Conservation (phyloP, 2,113 vertebrate species). For the Serranochromis macrocephalus region DNA sequence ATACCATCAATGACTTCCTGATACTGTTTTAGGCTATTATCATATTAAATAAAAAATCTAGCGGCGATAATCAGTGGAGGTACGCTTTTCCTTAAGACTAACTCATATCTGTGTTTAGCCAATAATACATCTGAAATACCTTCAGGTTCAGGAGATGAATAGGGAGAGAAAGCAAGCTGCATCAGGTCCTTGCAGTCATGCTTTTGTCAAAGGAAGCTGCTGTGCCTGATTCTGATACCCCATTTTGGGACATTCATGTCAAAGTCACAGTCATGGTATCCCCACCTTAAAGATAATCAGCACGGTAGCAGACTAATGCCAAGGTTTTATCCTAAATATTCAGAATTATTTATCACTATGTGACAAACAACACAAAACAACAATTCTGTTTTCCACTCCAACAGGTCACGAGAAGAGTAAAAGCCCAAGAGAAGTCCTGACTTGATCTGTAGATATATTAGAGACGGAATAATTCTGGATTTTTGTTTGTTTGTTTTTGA, state of each 20-base stretch:
- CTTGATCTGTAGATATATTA: neutral
- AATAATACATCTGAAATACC: neutral
- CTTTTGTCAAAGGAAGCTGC: neutral
- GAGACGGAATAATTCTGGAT: neutral
- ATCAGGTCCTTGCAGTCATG: neutral
- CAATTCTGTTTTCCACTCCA: neutral
- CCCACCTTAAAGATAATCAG: neutral
- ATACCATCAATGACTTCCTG: neutral
- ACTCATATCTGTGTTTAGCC: neutral
- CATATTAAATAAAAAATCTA: neutral
- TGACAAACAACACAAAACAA: neutral
- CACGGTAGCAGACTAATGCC: neutral
- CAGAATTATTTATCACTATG: neutral
- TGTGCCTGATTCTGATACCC: neutral
- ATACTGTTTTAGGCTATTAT: neutral
- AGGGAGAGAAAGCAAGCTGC: neutral
- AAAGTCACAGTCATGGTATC: neutral
- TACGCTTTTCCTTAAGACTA: neutral
- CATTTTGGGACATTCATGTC: neutral
- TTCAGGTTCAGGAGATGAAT: neutral
- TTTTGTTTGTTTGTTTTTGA: neutral
- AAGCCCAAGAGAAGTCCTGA: neutral
- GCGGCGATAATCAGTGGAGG: neutral
- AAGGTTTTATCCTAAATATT: neutral
- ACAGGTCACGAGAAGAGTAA: neutral